phyloP scores from a whole-genome alignment of 1,140 invertebrate species.

The Camponotus pennsylvanicus region DNA sequence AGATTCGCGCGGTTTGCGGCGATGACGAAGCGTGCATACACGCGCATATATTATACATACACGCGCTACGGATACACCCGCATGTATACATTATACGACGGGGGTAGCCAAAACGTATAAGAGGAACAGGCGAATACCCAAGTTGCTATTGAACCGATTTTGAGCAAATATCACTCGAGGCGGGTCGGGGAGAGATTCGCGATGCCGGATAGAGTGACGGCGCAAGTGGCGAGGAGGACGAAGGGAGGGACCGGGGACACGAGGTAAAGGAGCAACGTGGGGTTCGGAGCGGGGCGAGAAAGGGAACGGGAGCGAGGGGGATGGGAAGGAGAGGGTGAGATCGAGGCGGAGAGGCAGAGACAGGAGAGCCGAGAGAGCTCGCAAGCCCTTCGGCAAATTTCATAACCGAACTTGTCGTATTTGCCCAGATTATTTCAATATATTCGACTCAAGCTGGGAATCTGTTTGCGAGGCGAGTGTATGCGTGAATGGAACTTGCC shows the following conservation, averaged over 20 bases:
- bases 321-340: conserved; percentile 49
- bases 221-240: conserved; percentile 68
- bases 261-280: conserved; percentile 72
- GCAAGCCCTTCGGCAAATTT: conserved; percentile 87
- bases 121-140: conserved; percentile 85
- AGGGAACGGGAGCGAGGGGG: not conserved
- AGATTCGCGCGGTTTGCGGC: conserved; percentile 47
- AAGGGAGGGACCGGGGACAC: conserved; percentile 67
- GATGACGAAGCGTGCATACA: conserved; percentile 30
- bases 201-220: conserved; percentile 72
- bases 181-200: conserved; percentile 81
- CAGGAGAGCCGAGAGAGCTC: conserved; percentile 79
- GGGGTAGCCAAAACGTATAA: conserved; percentile 80
- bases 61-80: not conserved
- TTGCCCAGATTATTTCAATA: conserved; percentile 87
- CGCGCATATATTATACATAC: not conserved
- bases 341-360: conserved; percentile 56
- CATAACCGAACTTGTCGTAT: conserved; percentile 87
- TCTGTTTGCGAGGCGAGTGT: conserved; percentile 86
- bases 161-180: conserved; percentile 86
- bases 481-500: conserved; percentile 87
- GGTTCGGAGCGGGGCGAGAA: conserved; percentile 4
- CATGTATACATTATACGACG: conserved; percentile 66
- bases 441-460: conserved; percentile 86
- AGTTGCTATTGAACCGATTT: conserved; percentile 87